These are phyloP conservation scores for Siniperca obscura DNA, from an alignment of 2,797 vertebrate genomes.

Conservation along the genomic window DNA sequence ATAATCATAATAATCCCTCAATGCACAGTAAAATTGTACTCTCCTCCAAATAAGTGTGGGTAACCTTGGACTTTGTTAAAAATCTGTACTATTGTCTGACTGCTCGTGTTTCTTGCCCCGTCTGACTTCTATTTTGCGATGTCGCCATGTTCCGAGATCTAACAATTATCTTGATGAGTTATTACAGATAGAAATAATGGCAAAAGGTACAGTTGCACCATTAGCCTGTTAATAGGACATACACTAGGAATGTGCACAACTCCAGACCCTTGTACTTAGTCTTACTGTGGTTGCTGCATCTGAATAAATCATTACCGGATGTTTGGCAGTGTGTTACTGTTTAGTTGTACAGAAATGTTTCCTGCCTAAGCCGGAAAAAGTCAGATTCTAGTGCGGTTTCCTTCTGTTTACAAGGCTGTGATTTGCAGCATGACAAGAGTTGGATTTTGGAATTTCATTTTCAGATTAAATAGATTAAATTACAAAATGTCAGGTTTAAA, in stretches of 20 bases:
- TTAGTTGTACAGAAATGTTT: slow-evolving; percentile 1
- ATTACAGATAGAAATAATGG: background rate
- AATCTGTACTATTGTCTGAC: background rate
- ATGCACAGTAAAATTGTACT: background rate
- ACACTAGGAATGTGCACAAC: background rate
- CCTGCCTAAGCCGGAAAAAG: slow-evolving; percentile 4
- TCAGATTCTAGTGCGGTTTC: background rate
- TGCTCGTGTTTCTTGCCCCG: background rate
- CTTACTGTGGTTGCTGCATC: slow-evolving; percentile 16
- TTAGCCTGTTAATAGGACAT: background rate
- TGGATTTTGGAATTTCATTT: background rate
- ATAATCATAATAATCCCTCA: background rate
- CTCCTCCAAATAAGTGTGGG: background rate
- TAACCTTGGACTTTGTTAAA: background rate
- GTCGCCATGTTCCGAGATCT: background rate
- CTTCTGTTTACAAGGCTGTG: background rate
- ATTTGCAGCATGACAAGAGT: background rate
- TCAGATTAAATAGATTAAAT: background rate
- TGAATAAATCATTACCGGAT: slow-evolving; percentile 37
- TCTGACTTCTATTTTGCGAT: background rate
- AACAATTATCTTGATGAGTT: background rate
- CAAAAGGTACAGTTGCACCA: slow-evolving; percentile 7
- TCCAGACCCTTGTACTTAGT: slow-evolving; percentile 9
- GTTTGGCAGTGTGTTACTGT: slow-evolving; percentile 10
- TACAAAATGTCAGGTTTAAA: background rate